Evolutionary conservation across 2,113 vertebrate species (phyloP).

Genomic region (Epinephelus lanceolatus): DNA sequence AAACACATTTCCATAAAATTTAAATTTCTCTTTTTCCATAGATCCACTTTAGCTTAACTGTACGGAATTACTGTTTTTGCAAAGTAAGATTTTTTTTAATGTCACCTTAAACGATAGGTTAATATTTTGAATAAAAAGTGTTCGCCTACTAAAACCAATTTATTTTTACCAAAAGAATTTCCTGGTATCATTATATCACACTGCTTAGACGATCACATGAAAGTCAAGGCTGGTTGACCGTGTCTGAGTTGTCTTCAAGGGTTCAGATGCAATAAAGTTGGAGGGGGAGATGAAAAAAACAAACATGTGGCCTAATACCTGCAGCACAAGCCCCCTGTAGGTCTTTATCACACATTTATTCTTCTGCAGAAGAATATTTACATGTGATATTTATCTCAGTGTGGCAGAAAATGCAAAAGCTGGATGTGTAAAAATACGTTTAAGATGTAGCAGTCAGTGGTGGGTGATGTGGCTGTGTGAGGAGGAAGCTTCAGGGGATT

Average conservation of each 20-base stretch:
- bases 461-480: not conserved
- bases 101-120: not conserved
- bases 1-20: not conserved
- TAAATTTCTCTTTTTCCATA: not conserved
- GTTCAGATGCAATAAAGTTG: not conserved
- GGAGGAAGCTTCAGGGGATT: not conserved
- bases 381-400: not conserved
- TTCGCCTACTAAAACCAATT: not conserved
- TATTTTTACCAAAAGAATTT: not conserved
- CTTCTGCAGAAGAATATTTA: not conserved
- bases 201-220: not conserved
- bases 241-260: not conserved
- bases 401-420: not conserved
- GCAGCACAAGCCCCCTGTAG: not conserved
- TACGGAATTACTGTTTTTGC: not conserved
- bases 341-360: too few species aligned
- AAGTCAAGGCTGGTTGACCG: constrained; percentile 13
- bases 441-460: not conserved
- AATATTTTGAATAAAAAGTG: not conserved
- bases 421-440: not conserved
- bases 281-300: not conserved
- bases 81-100: not conserved
- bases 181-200: not conserved
- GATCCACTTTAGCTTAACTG: not conserved
- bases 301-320: not conserved